These are phyloP conservation scores for Meghimatium bilineatum DNA, from an alignment of 2,888 invertebrate genomes.

Conservation along the genomic window DNA sequence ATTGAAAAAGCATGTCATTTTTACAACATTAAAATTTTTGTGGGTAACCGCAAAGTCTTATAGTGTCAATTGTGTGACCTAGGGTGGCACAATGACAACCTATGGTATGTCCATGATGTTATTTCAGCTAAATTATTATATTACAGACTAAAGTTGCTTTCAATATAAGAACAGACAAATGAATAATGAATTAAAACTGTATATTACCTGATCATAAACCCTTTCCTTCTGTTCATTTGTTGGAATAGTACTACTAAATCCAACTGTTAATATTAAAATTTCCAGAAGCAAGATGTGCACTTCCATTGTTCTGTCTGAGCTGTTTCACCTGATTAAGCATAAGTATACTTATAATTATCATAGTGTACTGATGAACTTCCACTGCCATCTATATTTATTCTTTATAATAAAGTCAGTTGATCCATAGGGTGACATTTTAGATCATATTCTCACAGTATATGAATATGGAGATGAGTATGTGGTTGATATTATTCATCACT, in stretches of 20 bases:
- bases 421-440: neutral
- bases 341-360: neutral
- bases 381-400: too few relatives aligned
- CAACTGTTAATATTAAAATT: conserved; percentile 57
- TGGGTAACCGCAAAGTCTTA: too few relatives aligned
- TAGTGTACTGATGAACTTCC: neutral
- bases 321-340: neutral
- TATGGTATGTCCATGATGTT: too few relatives aligned
- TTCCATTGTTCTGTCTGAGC: conserved; percentile 54
- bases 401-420: too few relatives aligned
- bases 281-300: conserved; percentile 56
- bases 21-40: too few relatives aligned
- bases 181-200: neutral
- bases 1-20: too few relatives aligned
- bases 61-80: too few relatives aligned
- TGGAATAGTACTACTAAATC: conserved; percentile 81
- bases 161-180: neutral
- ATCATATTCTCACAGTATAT: neutral
- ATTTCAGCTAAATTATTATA: too few relatives aligned
- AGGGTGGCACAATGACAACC: too few relatives aligned
- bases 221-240: conserved; percentile 79
- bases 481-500: neutral
- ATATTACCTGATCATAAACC: conserved; percentile 69
- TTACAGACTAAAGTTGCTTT: too few relatives aligned
- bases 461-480: neutral